Base-by-base conservation (phyloP, 2,888 invertebrate genomes). In the Hanleya hanleyi region DNA sequence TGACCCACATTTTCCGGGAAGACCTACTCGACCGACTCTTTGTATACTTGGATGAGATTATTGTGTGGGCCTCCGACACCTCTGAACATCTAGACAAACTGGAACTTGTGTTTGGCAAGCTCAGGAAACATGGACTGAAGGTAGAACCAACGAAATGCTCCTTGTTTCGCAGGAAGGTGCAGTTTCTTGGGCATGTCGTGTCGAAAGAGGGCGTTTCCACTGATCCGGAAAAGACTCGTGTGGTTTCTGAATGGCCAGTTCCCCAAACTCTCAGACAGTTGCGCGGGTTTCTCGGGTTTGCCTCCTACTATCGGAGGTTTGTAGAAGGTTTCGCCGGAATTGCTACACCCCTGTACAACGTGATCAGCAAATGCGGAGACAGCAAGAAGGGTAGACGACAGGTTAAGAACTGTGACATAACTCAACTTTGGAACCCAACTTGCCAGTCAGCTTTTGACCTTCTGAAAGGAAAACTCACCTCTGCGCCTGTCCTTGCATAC, bases 401-500 rank as follows among this genome's bases (percentile, higher is more conserved):
- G 15, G 32, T 9, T 4, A 57, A 57, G 26, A 57, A 57, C 57
- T 29, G 57, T 22, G 57, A 57, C 26, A 57, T 57, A 18, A 26
- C 26, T 1, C 15, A 22, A 26, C 32, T 57, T 29, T 77, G 77
- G 77, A 62, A 66, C 22, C 47, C 68, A 4, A 64, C 74, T 3
- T 75, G 74, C 67, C 47, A 77, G 36, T 49, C 38, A 7, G 69
- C 78, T 4, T 78, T 81, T 49, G 38, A 75, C 3, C 37, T 9
- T 5, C 49, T 77, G 29, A 77, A 80, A 61, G 26, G 33, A 15
- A 69, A 71, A 22, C 65, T 80, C 3, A 74, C 70, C 1, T 51
- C 61, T 29, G 67, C 77, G 15, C 77, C 71, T 12, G 57, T 76
- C 38, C 67, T 81, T 7, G 74, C 71, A 33, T 77, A 67, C 51